phyloP scores from a whole-genome alignment of 1,140 invertebrate genomes.

The Gyrodactylus bullatarudis region DNA sequence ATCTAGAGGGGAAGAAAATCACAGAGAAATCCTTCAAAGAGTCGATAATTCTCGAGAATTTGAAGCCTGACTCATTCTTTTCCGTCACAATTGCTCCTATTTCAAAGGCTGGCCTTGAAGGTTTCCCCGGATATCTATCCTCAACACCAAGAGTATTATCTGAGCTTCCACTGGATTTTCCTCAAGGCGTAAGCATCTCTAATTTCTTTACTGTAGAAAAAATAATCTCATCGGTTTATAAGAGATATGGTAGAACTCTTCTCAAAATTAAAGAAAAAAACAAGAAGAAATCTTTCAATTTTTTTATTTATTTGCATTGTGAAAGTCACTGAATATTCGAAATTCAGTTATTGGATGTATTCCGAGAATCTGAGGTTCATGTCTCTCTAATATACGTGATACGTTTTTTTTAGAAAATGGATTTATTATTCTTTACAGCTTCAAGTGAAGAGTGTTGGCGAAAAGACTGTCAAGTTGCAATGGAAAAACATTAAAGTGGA shows the following conservation, averaged over 20 bases:
- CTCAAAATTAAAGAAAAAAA: too few relatives aligned
- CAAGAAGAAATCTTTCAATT: too few relatives aligned
- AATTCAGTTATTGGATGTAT: too few relatives aligned
- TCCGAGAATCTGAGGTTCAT: too few relatives aligned
- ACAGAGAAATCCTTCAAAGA: not conserved
- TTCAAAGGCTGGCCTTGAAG: not conserved
- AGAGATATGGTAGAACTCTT: too few relatives aligned
- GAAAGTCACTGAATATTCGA: too few relatives aligned
- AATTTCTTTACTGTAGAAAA: not conserved
- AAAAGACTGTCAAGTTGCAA: not conserved
- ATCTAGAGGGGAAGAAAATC: not conserved
- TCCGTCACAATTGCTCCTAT: not conserved
- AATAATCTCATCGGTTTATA: too few relatives aligned
- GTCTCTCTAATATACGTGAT: too few relatives aligned
- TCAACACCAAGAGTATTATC: not conserved
- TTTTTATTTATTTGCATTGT: too few relatives aligned
- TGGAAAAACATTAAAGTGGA: not conserved
- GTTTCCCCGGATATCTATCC: not conserved
- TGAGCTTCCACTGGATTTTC: not conserved
- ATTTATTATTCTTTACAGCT: not conserved
- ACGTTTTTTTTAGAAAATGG: too few relatives aligned
- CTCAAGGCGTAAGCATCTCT: not conserved
- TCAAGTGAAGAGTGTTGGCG: not conserved
- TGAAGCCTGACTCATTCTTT: not conserved
- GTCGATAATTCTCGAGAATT: not conserved